Evolutionary conservation across 2,113 vertebrate genomes (phyloP), one percentile per base, ranked within the genome.

Genomic region (Clinocottus analis): DNA sequence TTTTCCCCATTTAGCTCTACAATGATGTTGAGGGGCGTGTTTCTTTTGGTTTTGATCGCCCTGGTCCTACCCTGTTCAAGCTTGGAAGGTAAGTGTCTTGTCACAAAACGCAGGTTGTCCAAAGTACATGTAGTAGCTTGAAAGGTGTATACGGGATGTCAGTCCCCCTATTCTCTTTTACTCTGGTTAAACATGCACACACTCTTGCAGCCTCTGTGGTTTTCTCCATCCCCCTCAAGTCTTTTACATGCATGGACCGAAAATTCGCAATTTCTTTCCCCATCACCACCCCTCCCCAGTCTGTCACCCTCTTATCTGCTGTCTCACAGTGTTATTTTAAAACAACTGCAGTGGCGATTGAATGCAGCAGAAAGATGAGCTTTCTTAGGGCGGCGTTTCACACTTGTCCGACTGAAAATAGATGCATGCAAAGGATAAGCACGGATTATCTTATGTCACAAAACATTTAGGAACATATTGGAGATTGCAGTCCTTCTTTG

Each of bases 41-140:
- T 97, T 89, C 92, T 97, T 83, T 93, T 96, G 27, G 86, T 96
- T 67, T 90, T 97, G 72, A 73, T 96, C 66, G 41, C 95, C 92
- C 89, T 97, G 89, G 93, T 91, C 62, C 87, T 96, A 70, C 95
- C 95, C 65, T 95, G 92, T 84, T 94, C 89, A 0, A 94, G 94
- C 64, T 78, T 95, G 91, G 94, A 97, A 95, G 97, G 97, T 99
- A 95, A 95, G 96, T 43, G 29, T 68, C 35, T 37, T 9, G 13
- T 67, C 65, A 49, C 35, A 55, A 62, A 79, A 39, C 72, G 19
- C 72, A 74, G 64, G 80, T 75, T 65, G 69, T 75, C 60, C 79
- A 35, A 13, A 62, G 37, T 62, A 68, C 58, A 21, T 17, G 55
- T 45, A 47, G 11, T 13, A 72, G 19, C 62, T 55, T 7, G 70